A percentile compares a stretch with the other conserved stretches of the same genome.
Conservation (phyloP, 53 echinoderm and acorn worm genomes). For the Mesocentrotus franciscanus region DNA sequence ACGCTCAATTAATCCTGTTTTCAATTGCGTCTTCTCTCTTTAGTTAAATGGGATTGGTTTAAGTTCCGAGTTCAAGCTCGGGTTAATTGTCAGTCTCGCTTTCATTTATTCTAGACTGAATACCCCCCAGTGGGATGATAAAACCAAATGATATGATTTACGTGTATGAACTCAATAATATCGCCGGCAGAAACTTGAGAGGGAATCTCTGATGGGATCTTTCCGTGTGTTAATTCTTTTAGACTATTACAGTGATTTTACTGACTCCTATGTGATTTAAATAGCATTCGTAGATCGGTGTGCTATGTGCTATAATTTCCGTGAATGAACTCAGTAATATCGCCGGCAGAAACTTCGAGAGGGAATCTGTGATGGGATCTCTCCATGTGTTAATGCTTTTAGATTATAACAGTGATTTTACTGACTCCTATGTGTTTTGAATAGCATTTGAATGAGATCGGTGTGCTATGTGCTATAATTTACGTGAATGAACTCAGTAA, state of each 20-base stretch:
- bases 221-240: not conserved
- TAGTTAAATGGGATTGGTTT: not conserved
- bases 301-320: no score
- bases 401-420: not conserved
- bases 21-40: not conserved
- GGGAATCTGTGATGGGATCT: no score
- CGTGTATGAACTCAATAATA: not conserved
- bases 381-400: not conserved
- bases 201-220: no score
- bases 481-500: not conserved
- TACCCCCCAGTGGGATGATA: not conserved
- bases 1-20: not conserved
- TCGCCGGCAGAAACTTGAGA: not conserved
- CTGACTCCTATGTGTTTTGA: no score
- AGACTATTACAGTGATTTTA: not conserved
- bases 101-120: conserved; percentile 37
- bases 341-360: not conserved
- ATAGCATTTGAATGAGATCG: no score
- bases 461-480: no score
- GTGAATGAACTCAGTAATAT: not conserved
- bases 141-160: not conserved
- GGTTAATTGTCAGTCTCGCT: conserved; percentile 2
- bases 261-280: no score
- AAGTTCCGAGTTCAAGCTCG: not conserved
- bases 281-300: no score